phyloP scores from a whole-genome alignment of 2,888 invertebrate genomes.

The Nipponacmea schrenckii region DNA sequence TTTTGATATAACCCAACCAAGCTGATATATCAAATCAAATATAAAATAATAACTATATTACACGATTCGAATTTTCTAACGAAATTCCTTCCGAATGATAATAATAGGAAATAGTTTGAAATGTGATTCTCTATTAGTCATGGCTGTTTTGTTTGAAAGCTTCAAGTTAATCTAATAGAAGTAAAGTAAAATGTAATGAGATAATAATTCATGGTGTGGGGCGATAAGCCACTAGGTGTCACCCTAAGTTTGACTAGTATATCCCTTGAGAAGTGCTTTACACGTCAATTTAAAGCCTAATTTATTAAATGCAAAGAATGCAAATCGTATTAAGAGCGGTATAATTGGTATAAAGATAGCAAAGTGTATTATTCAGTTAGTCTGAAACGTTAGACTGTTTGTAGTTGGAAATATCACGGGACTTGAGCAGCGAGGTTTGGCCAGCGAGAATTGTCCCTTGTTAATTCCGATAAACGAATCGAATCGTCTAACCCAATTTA shows the following conservation, averaged over 20 bases:
- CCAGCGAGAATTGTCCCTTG: slow-evolving; percentile 12
- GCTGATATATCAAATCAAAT: too few species aligned
- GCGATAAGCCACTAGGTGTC: slow-evolving; percentile 8
- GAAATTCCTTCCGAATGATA: too few species aligned
- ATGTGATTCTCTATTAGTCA: slow-evolving; percentile 4
- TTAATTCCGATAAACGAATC: slow-evolving; percentile 17
- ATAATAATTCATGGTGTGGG: slow-evolving; percentile 2
- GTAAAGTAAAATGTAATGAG: slow-evolving; percentile 3
- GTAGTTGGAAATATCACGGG: slow-evolving; percentile 23
- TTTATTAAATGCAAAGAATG: slow-evolving; percentile 54
- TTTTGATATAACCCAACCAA: too few species aligned
- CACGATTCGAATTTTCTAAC: too few species aligned
- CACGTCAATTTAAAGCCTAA: slow-evolving; percentile 45
- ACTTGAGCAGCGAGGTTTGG: slow-evolving; percentile 20
- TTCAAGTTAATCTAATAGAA: slow-evolving; percentile 7
- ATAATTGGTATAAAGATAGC: slow-evolving; percentile 48
- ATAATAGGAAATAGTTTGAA: neutral
- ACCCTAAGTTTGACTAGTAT: neutral
- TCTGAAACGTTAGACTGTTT: slow-evolving; percentile 31
- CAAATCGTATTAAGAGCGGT: slow-evolving; percentile 49
- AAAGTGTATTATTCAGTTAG: slow-evolving; percentile 37
- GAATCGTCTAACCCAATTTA: slow-evolving; percentile 18
- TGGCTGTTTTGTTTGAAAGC: slow-evolving; percentile 4
- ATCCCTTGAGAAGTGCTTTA: neutral
- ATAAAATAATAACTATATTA: too few species aligned